phyloP scores from a whole-genome alignment of 2,113 vertebrate species.

The Mohoua ochrocephala region DNA sequence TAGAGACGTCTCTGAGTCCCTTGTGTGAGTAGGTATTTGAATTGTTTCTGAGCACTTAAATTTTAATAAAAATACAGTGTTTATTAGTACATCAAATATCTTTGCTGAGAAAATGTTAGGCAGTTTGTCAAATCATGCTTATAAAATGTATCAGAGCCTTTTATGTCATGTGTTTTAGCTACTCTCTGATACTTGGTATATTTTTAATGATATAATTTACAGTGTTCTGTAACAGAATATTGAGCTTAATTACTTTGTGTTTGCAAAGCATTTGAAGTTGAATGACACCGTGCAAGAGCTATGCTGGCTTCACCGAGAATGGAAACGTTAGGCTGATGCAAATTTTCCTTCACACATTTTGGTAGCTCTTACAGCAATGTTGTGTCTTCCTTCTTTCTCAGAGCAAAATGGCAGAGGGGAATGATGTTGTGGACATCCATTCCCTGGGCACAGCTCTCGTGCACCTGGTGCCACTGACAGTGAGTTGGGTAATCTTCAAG shows the following conservation, averaged over 20 bases:
- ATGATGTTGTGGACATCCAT: not conserved
- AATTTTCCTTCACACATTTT: not conserved
- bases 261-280: conserved; percentile 16
- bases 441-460: not conserved
- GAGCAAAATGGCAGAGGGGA: not conserved
- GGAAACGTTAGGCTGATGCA: not conserved
- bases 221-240: not conserved
- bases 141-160: not conserved
- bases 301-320: not conserved
- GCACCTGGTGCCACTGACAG: not conserved
- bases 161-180: not conserved
- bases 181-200: not conserved
- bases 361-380: not conserved
- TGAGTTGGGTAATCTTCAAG: not conserved
- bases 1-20: not conserved
- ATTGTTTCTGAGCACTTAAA: not conserved
- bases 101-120: conserved; percentile 2
- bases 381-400: not conserved
- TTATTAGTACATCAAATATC: not conserved
- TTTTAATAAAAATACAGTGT: not conserved
- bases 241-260: not conserved
- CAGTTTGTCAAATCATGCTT: not conserved
- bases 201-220: not conserved
- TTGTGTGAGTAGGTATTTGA: not conserved
- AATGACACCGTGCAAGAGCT: not conserved